phyloP scores from a whole-genome alignment of 1,140 invertebrate genomes.

The Antheraea mylitta region DNA sequence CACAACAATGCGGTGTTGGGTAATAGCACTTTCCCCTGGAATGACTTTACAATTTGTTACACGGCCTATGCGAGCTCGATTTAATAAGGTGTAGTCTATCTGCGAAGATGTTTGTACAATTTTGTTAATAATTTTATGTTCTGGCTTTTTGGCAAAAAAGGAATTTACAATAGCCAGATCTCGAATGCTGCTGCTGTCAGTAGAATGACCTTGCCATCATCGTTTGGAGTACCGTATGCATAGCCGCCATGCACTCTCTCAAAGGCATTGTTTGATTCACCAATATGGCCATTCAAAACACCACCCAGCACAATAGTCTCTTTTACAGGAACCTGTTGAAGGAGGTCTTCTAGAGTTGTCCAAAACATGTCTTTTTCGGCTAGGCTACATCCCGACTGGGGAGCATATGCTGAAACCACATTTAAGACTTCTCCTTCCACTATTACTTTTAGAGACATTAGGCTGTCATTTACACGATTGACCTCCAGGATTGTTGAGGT shows the following conservation, averaged over 20 bases:
- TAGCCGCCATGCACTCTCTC: slow-evolving; percentile 20
- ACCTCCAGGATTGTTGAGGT: slow-evolving; percentile 11
- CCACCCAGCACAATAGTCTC: slow-evolving; percentile 15
- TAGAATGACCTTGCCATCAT: slow-evolving; percentile 11
- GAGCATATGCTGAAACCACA: too few relatives aligned
- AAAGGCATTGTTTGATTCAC: slow-evolving; percentile 14
- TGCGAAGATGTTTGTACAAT: slow-evolving; percentile 4
- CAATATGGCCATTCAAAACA: slow-evolving; percentile 30
- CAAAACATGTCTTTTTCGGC: too few relatives aligned
- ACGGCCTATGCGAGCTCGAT: slow-evolving; percentile 4
- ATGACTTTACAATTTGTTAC: slow-evolving; percentile 14
- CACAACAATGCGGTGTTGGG: slow-evolving; percentile 7
- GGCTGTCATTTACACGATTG: too few relatives aligned
- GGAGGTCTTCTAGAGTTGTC: slow-evolving; percentile 7
- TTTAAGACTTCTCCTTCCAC: too few relatives aligned
- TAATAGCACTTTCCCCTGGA: too few relatives aligned
- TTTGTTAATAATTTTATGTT: slow-evolving; percentile 18
- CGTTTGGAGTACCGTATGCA: too few relatives aligned
- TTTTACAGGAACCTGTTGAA: slow-evolving; percentile 13
- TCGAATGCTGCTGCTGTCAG: slow-evolving; percentile 12
- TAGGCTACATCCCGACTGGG: too few relatives aligned
- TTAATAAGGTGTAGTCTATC: slow-evolving; percentile 7
- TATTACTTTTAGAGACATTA: too few relatives aligned
- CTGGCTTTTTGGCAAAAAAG: slow-evolving; percentile 13
- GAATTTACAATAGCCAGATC: too few relatives aligned